A percentile compares a stretch with the other conserved stretches of the same genome.
These are phyloP conservation scores for Empis livida DNA, from an alignment of 2,888 invertebrate genomes.

Conservation along the genomic window DNA sequence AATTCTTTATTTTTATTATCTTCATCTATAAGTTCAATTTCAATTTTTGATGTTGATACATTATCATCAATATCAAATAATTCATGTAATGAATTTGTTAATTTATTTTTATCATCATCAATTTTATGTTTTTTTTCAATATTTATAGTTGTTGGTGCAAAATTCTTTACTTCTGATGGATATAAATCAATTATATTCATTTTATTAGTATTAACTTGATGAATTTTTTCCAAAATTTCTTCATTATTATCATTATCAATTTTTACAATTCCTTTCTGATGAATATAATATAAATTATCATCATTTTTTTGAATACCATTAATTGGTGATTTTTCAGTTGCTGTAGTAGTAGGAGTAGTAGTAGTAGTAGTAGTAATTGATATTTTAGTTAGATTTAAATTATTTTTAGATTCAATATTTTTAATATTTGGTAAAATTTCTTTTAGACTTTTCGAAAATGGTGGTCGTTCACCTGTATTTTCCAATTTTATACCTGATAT, in stretches of 20 bases:
- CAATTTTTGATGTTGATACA: conserved; percentile 14
- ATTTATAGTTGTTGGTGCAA: not conserved
- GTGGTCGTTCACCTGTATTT: conserved; percentile 14
- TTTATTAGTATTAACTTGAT: conserved; percentile 14
- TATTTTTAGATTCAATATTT: not conserved
- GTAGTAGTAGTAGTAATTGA: too few relatives aligned
- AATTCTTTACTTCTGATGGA: conserved; percentile 22
- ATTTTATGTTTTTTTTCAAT: conserved; percentile 15
- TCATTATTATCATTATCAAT: conserved; percentile 16
- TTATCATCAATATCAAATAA: conserved; percentile 7
- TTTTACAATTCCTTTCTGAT: conserved; percentile 6
- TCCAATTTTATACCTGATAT: conserved; percentile 14
- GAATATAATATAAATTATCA: too few relatives aligned
- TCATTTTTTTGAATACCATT: too few relatives aligned
- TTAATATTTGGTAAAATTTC: conserved; percentile 3
- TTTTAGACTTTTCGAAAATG: conserved; percentile 9
- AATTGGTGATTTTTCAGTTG: conserved; percentile 1
- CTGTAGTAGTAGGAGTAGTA: too few relatives aligned
- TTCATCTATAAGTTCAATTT: conserved; percentile 15
- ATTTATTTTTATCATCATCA: conserved; percentile 12
- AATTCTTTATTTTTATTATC: conserved; percentile 4
- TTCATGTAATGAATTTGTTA: conserved; percentile 12
- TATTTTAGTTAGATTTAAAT: not conserved
- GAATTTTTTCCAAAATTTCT: conserved; percentile 8
- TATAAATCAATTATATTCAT: conserved; percentile 32